Conservation (phyloP, 2,888 invertebrate species). For the Apodemia zela region DNA sequence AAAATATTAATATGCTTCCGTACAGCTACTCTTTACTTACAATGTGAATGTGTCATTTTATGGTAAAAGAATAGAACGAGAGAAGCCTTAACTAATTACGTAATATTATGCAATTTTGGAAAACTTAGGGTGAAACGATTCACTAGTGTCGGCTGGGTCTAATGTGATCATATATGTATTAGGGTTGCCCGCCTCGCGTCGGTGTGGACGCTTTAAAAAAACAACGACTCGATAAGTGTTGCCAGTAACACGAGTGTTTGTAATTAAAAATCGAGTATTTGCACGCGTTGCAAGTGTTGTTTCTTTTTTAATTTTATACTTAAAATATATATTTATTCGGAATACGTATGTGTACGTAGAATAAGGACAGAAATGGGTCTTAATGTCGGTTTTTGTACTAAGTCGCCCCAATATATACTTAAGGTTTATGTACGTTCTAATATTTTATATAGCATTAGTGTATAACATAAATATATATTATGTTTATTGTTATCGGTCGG, state of each 20-base stretch:
- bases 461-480: constrained; percentile 13
- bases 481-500: constrained; percentile 18
- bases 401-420: constrained; percentile 15
- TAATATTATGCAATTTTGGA: constrained; percentile 1
- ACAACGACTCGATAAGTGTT: constrained; percentile 26
- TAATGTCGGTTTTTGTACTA: constrained; percentile 30
- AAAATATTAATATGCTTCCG: background rate
- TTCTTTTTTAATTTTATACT: constrained; percentile 77
- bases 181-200: constrained; percentile 38
- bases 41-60: constrained; percentile 3
- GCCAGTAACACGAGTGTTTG: constrained; percentile 21
- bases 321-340: constrained; percentile 69
- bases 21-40: too few species aligned
- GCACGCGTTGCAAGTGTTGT: constrained; percentile 59
- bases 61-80: constrained; percentile 1
- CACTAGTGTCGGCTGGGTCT: constrained; percentile 20
- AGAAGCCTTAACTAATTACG: constrained; percentile 7
- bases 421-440: constrained; percentile 14
- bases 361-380: constrained; percentile 36
- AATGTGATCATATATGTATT: constrained; percentile 34
- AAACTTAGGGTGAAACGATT: constrained; percentile 11
- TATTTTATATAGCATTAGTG: constrained; percentile 15
- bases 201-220: constrained; percentile 34
- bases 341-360: constrained; percentile 56
- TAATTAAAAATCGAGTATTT: constrained; percentile 24